Conservation (phyloP, 2,113 vertebrate genomes). For the Leiothrix lutea region DNA sequence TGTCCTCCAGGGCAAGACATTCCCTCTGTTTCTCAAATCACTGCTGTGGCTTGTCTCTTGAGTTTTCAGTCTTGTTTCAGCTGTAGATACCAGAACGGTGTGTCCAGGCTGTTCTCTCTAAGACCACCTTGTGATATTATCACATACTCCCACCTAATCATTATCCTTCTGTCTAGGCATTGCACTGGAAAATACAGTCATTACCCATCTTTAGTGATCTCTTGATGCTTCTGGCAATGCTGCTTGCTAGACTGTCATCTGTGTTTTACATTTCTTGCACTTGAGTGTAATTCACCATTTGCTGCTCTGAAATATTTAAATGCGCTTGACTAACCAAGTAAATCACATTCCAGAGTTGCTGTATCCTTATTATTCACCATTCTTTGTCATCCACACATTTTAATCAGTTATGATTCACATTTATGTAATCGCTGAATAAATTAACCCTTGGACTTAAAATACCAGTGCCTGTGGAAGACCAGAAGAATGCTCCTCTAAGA, state of each 20-base stretch:
- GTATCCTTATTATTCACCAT: not conserved
- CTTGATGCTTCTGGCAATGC: accelerated
- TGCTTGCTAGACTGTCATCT: not conserved
- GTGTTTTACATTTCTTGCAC: not conserved
- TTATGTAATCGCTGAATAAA: not conserved
- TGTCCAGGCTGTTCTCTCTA: not conserved
- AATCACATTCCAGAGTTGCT: not conserved
- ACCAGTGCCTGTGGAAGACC: not conserved
- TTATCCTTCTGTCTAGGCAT: not conserved
- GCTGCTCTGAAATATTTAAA: not conserved
- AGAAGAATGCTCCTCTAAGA: not conserved
- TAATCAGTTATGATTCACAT: not conserved
- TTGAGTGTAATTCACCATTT: not conserved
- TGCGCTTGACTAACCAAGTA: not conserved
- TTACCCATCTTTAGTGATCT: not conserved
- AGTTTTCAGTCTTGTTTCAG: not conserved
- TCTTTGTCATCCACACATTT: not conserved
- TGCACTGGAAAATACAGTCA: accelerated
- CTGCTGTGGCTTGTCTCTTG: not conserved
- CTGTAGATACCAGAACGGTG: not conserved
- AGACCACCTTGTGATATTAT: not conserved
- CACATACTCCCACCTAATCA: not conserved
- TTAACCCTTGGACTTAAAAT: not conserved
- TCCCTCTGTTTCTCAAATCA: not conserved
- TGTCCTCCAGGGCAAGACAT: not conserved